phyloP scores from a whole-genome alignment of 2,113 vertebrate genomes.

The Oryzias celebensis region DNA sequence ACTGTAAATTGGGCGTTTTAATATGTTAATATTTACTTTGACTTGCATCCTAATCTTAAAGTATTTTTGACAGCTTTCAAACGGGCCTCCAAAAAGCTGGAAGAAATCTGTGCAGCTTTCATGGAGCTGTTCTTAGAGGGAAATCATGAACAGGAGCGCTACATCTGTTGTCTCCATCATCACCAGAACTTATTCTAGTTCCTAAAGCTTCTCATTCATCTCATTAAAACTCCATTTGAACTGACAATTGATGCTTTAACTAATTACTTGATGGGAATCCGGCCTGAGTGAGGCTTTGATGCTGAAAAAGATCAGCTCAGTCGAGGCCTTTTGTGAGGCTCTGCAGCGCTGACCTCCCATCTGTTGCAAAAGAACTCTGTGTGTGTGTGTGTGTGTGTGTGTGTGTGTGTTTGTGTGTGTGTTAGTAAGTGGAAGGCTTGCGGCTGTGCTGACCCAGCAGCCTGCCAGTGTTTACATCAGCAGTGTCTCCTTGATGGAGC shows the following conservation, averaged over 20 bases:
- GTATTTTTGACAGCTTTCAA: no score
- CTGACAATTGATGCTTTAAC: conserved; percentile 22
- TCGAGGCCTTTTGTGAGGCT: conserved; percentile 43
- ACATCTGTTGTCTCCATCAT: not conserved
- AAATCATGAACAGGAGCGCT: no score
- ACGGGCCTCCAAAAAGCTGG: no score
- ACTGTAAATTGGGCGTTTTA: no score
- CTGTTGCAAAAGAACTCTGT: conserved; percentile 42
- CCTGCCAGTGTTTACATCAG: conserved; percentile 30
- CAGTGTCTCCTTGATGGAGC: conserved; percentile 31
- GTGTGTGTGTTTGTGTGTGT: conserved; percentile 15
- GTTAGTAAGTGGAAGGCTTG: conserved; percentile 3
- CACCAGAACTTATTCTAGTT: conserved; percentile 16
- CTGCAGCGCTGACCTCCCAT: conserved; percentile 57
- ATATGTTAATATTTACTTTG: no score
- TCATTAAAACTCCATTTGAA: conserved; percentile 13
- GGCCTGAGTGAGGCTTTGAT: conserved; percentile 14
- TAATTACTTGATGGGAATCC: conserved; percentile 43
- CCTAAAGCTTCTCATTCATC: conserved; percentile 3
- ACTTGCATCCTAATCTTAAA: no score
- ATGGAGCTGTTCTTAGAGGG: no score
- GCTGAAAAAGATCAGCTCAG: conserved; percentile 24
- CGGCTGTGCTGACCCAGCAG: conserved; percentile 19
- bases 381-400: conserved; percentile 20
- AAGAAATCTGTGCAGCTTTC: no score